A percentile compares a stretch with the other conserved stretches of the same genome.
These are phyloP conservation scores for Pelosia muscerda DNA, from an alignment of 2,888 invertebrate species.

Conservation along the genomic window DNA sequence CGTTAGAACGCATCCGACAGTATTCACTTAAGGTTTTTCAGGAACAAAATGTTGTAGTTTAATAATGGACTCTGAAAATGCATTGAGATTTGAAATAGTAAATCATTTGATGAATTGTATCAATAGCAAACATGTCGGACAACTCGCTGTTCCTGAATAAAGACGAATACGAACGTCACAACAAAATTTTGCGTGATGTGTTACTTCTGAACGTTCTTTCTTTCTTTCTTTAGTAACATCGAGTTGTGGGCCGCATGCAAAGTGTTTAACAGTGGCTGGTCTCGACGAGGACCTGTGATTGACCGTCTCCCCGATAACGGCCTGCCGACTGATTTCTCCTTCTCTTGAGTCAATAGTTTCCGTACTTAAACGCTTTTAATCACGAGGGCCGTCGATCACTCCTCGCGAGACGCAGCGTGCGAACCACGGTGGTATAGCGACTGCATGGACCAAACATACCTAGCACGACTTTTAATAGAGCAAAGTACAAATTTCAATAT, in stretches of 20 bases:
- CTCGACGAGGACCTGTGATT: conserved; percentile 56
- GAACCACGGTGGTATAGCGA: conserved; percentile 68
- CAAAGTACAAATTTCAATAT: conserved; percentile 86
- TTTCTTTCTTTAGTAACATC: conserved; percentile 67
- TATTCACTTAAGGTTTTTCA: conserved; percentile 51
- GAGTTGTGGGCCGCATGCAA: conserved; percentile 62
- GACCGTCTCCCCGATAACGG: conserved; percentile 12
- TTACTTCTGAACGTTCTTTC: conserved; percentile 54
- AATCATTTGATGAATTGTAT: conserved; percentile 53
- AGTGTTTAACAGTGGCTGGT: conserved; percentile 29
- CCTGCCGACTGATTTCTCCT: conserved; percentile 21
- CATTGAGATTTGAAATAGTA: conserved; percentile 72
- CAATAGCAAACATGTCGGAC: conserved; percentile 50
- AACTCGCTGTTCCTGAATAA: conserved; percentile 69
- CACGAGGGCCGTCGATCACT: conserved; percentile 18
- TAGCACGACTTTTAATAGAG: conserved; percentile 80
- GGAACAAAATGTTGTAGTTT: conserved; percentile 45
- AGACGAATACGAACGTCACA: conserved; percentile 48
- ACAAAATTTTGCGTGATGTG: conserved; percentile 21
- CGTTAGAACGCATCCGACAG: conserved; percentile 64
- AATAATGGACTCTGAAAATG: conserved; percentile 59
- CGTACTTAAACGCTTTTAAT: conserved; percentile 28
- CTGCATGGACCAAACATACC: conserved; percentile 84
- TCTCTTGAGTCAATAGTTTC: conserved; percentile 8
- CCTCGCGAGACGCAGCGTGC: conserved; percentile 31